phyloP scores from a whole-genome alignment of 2,797 vertebrate genomes.

The Gymnocypris eckloni region DNA sequence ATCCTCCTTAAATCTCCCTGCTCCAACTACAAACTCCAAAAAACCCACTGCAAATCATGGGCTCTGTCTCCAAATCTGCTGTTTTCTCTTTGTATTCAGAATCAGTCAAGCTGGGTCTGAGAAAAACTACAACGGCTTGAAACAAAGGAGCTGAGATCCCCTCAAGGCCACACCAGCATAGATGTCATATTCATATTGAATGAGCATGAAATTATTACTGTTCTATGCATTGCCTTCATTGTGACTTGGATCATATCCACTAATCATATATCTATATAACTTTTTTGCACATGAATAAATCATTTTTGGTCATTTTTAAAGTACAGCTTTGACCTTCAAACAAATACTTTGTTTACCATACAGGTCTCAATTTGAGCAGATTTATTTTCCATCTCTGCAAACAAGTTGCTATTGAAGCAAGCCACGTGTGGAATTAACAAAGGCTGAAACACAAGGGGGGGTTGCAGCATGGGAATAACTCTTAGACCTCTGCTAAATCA shows the following conservation, averaged over 20 bases:
- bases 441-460: conserved; percentile 24
- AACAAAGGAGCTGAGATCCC: conserved; percentile 27
- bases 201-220: conserved; percentile 8
- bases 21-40: conserved; percentile 17
- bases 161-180: conserved; percentile 14
- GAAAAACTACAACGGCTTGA: background rate
- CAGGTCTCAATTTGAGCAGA: conserved; percentile 11
- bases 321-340: conserved; percentile 25
- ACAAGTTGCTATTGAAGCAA: conserved; percentile 35
- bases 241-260: background rate
- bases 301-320: background rate
- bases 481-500: conserved; percentile 33
- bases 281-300: background rate
- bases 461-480: conserved; percentile 23
- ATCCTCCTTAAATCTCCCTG: conserved; percentile 17
- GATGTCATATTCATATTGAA: conserved; percentile 18
- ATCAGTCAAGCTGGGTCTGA: background rate
- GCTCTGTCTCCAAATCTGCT: conserved; percentile 21
- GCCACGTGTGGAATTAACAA: conserved; percentile 42
- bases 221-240: background rate
- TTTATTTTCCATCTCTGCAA: conserved; percentile 25
- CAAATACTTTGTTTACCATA: conserved; percentile 31
- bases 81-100: conserved; percentile 20
- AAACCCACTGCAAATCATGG: conserved; percentile 3
- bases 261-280: conserved; percentile 2